phyloP scores from a whole-genome alignment of 2,113 vertebrate species.

The Leptocoma aspasia region DNA sequence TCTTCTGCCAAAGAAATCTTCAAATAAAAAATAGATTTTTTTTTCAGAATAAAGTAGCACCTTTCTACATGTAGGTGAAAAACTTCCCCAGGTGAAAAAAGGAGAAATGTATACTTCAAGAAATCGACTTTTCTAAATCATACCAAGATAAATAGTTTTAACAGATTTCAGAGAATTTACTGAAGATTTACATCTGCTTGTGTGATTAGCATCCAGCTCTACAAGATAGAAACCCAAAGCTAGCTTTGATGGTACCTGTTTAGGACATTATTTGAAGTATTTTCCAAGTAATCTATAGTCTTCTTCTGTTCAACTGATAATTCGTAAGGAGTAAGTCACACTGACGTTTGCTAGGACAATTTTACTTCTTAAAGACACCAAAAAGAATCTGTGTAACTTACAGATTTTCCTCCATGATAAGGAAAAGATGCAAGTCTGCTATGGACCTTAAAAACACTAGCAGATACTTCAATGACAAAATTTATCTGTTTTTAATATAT shows the following conservation, averaged over 20 bases:
- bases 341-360: not conserved
- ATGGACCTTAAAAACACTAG: not conserved
- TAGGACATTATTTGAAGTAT: not conserved
- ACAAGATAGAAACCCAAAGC: not conserved
- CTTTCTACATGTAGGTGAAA: not conserved
- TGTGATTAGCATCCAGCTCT: not conserved
- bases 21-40: conserved; percentile 9
- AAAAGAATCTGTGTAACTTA: not conserved
- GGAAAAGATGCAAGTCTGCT: not conserved
- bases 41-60: not conserved
- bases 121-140: not conserved
- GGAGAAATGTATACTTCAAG: not conserved
- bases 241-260: not conserved
- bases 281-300: not conserved
- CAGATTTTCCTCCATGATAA: not conserved
- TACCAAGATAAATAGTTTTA: not conserved
- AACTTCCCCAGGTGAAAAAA: not conserved
- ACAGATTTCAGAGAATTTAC: not conserved
- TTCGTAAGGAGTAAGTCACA: not conserved
- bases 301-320: not conserved
- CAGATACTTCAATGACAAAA: not conserved
- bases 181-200: not conserved
- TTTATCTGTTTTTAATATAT: not conserved
- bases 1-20: conserved; percentile 48
- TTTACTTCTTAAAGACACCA: not conserved